Conservation (phyloP, 2,888 invertebrate species). For the Callosobruchus maculatus region DNA sequence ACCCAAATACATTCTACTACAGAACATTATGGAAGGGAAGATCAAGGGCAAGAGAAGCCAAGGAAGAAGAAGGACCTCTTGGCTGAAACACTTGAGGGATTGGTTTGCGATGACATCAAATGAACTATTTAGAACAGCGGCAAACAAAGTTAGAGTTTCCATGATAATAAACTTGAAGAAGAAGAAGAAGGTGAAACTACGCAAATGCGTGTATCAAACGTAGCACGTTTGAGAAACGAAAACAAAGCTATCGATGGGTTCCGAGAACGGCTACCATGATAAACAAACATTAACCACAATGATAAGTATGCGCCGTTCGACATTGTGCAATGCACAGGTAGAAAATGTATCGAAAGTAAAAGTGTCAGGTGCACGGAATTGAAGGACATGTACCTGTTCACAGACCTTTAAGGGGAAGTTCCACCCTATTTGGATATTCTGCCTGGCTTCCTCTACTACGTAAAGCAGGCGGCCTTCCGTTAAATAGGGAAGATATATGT, state of each 20-base stretch:
- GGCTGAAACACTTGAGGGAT: too few species aligned
- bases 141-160: too few species aligned
- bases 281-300: not conserved
- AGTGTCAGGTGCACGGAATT: not conserved
- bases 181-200: not conserved
- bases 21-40: too few species aligned
- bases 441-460: not conserved
- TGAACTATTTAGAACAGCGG: too few species aligned
- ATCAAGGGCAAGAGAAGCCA: too few species aligned
- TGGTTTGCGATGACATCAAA: too few species aligned
- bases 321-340: not conserved
- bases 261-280: not conserved
- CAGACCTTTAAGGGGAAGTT: not conserved
- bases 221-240: not conserved
- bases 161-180: too few species aligned
- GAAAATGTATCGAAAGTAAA: not conserved
- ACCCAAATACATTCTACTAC: too few species aligned
- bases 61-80: too few species aligned
- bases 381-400: not conserved
- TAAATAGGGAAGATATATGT: too few species aligned
- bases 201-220: not conserved
- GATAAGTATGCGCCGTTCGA: not conserved
- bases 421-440: not conserved
- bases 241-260: not conserved
- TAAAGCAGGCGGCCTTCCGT: not conserved